phyloP scores from a whole-genome alignment of 1,140 invertebrate species.

The Ridgeia piscesae region DNA sequence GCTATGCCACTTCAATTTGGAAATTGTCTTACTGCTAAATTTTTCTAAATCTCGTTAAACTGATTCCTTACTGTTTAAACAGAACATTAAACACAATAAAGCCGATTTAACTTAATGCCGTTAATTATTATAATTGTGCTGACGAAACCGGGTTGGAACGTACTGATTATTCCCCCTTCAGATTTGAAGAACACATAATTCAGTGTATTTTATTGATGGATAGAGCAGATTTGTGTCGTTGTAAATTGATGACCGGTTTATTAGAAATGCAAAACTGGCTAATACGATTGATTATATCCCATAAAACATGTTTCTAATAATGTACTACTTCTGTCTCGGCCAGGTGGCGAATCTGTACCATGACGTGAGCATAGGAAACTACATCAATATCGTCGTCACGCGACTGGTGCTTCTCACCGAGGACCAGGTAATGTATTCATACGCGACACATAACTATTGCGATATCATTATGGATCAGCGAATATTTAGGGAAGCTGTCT shows the following conservation, averaged over 20 bases:
- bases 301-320: neutral
- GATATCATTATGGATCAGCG: too few species aligned
- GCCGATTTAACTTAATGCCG: too few species aligned
- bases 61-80: too few species aligned
- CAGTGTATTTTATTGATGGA: neutral
- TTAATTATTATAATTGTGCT: neutral
- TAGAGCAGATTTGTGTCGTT: neutral
- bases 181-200: neutral
- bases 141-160: neutral
- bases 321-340: neutral
- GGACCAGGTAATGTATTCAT: constrained; percentile 62
- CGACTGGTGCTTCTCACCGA: constrained; percentile 75
- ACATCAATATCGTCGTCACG: constrained; percentile 83
- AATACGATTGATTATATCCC: neutral
- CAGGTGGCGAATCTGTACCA: constrained; percentile 68
- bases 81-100: too few species aligned
- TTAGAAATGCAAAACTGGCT: neutral
- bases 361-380: constrained; percentile 85
- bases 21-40: too few species aligned
- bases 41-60: too few species aligned
- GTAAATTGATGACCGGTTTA: neutral
- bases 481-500: too few species aligned
- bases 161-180: neutral
- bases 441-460: neutral
- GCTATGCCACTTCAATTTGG: too few species aligned